Evolutionary conservation across 2,888 invertebrate genomes (phyloP).

Genomic region (Anthophora plumipes): DNA sequence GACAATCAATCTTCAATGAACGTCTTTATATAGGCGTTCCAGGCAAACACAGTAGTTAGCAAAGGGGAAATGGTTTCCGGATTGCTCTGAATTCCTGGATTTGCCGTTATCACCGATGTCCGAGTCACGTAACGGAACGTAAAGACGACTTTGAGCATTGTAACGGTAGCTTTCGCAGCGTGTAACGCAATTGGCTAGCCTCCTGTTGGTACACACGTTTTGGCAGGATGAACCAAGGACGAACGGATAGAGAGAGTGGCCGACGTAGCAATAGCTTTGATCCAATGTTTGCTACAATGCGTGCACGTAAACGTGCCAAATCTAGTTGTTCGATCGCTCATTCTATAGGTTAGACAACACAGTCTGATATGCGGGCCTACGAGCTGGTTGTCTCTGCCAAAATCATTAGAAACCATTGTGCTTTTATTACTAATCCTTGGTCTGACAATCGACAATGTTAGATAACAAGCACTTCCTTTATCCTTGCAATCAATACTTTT

Average conservation of each 20-base stretch:
- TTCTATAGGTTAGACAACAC: slow-evolving; percentile 60
- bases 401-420: slow-evolving; percentile 36
- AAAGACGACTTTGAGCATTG: slow-evolving; percentile 70
- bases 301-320: slow-evolving; percentile 69
- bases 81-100: slow-evolving; percentile 53
- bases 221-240: slow-evolving; percentile 65
- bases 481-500: not conserved
- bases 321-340: slow-evolving; percentile 68
- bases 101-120: slow-evolving; percentile 61
- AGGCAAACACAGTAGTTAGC: slow-evolving; percentile 48
- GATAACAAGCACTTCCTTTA: not conserved
- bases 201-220: slow-evolving; percentile 64
- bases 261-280: slow-evolving; percentile 64
- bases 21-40: slow-evolving; percentile 49
- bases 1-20: slow-evolving; percentile 46
- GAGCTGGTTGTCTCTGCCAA: slow-evolving; percentile 18
- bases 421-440: slow-evolving; percentile 25
- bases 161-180: slow-evolving; percentile 64
- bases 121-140: slow-evolving; percentile 68
- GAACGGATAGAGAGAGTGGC: slow-evolving; percentile 53
- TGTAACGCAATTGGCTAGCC: slow-evolving; percentile 66
- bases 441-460: not conserved
- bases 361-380: slow-evolving; percentile 34
- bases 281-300: slow-evolving; percentile 65
- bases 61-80: slow-evolving; percentile 42